Evolutionary conservation across 2,797 vertebrate species (phyloP).

Genomic region (Simalia tracyae): DNA sequence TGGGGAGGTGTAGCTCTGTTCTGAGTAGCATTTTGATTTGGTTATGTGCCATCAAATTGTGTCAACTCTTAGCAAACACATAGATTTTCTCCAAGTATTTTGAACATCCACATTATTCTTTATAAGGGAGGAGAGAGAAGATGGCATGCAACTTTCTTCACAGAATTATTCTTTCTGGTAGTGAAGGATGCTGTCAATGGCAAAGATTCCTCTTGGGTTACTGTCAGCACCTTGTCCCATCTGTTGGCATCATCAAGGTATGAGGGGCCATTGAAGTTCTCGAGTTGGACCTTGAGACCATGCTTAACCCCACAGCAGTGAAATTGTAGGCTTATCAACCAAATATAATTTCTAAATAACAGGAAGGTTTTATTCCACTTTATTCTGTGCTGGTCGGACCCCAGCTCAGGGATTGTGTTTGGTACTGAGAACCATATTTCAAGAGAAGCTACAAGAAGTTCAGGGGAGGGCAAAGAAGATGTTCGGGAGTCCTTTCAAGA

Average conservation of each 20-base stretch:
- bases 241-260: neutral
- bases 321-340: neutral
- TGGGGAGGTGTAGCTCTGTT: neutral
- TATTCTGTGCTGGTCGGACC: too few species aligned
- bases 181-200: neutral
- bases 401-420: too few species aligned
- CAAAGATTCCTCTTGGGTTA: neutral
- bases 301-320: neutral
- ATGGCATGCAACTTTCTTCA: neutral
- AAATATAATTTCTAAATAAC: too few species aligned
- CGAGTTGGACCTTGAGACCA: too few species aligned
- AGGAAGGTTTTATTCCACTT: too few species aligned
- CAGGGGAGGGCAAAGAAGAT: too few species aligned
- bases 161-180: neutral
- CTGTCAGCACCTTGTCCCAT: neutral
- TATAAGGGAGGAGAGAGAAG: neutral
- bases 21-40: neutral
- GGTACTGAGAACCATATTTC: too few species aligned
- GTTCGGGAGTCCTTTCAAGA: too few species aligned
- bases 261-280: neutral
- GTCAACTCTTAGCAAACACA: neutral
- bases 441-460: too few species aligned
- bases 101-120: neutral
- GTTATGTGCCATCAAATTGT: neutral
- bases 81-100: neutral